Conservation (phyloP, 2,888 invertebrate genomes). For the Cephus runcator region DNA sequence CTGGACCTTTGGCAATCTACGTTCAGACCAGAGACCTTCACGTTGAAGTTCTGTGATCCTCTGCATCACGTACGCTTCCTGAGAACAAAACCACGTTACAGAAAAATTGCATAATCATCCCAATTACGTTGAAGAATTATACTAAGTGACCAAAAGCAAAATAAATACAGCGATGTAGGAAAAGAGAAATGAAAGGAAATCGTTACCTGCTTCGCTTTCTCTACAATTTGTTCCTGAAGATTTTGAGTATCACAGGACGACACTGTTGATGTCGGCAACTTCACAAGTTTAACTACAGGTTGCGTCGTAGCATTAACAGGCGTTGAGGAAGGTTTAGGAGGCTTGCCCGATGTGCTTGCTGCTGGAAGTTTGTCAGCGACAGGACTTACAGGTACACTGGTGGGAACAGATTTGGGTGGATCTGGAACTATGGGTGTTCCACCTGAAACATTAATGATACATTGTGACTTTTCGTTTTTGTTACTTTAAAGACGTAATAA, state of each 20-base stretch:
- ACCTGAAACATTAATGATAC: conserved; percentile 60
- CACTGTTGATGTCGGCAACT: conserved; percentile 49
- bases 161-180: neutral
- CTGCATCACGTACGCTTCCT: conserved; percentile 94
- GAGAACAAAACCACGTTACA: neutral
- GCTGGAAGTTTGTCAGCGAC: conserved; percentile 52
- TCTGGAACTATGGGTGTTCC: conserved; percentile 66
- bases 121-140: neutral
- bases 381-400: conserved; percentile 57
- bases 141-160: neutral
- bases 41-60: conserved; percentile 91
- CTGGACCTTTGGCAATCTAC: conserved; percentile 89
- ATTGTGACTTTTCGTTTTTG: neutral
- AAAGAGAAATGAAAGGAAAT: conserved; percentile 1
- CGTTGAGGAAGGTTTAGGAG: conserved; percentile 26
- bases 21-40: conserved; percentile 95
- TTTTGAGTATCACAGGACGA: conserved; percentile 53
- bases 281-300: conserved; percentile 59
- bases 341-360: conserved; percentile 32
- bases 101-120: neutral
- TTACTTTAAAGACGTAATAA: neutral
- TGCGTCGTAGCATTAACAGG: conserved; percentile 42
- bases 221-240: conserved; percentile 82
- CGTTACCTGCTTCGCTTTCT: conserved; percentile 82
- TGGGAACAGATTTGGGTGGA: conserved; percentile 46